phyloP scores from a whole-genome alignment of 2,888 invertebrate genomes.

The Phyllotreta cruciferae region DNA sequence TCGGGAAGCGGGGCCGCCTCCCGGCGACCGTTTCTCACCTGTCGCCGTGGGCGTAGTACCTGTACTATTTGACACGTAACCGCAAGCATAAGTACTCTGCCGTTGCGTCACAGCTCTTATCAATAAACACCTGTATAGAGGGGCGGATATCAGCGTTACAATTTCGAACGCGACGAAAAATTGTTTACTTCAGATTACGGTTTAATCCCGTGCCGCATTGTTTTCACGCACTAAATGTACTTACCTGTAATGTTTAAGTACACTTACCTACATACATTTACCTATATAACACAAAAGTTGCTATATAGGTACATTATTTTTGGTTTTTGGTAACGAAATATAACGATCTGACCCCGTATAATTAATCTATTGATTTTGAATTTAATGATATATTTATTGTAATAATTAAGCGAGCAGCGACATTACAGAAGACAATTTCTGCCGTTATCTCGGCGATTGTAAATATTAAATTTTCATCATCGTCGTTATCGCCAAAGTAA shows the following conservation, averaged over 20 bases:
- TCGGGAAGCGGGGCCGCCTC: conserved; percentile 7
- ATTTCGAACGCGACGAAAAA: conserved; percentile 19
- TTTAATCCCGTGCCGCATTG: conserved; percentile 17
- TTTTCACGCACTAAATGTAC: conserved; percentile 16
- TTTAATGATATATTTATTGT: no score
- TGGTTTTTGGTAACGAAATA: neutral
- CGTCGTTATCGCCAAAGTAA: conserved; percentile 29
- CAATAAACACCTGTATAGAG: conserved; percentile 54
- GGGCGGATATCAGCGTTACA: conserved; percentile 38
- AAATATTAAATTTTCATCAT: conserved; percentile 47
- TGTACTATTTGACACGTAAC: conserved; percentile 55
- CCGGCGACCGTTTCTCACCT: conserved; percentile 40
- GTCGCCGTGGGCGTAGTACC: conserved; percentile 51
- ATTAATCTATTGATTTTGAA: neutral
- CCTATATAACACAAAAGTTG: no score
- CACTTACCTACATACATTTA: no score
- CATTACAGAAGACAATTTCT: conserved; percentile 23
- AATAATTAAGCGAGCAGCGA: neutral
- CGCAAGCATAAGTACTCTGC: conserved; percentile 52
- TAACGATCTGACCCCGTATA: neutral
- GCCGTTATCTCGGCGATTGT: conserved; percentile 37
- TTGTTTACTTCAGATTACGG: conserved; percentile 29
- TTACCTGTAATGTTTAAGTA: neutral
- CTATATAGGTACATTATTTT: neutral
- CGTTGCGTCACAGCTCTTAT: conserved; percentile 54